Evolutionary conservation across 2,888 invertebrate species (phyloP), one percentile per base, ranked within the genome.

Genomic region (Byasa hedistus): DNA sequence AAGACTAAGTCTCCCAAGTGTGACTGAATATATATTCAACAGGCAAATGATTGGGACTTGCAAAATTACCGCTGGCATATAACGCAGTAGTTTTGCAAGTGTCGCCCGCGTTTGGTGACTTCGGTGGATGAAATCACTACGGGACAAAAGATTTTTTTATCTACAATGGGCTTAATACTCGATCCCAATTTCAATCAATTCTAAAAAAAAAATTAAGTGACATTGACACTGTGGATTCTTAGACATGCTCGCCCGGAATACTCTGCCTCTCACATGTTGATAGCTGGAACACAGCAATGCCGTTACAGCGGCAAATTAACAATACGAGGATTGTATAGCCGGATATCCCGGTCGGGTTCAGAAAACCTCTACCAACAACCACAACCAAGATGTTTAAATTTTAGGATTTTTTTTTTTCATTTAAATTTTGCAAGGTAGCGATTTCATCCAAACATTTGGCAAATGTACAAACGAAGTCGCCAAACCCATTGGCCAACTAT

Each of bases 31-130:
- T 59, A 68, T 82, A 83, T 83, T 85, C 82, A 80, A 88, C 87
- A 88, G 88, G 87, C 89, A 89, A 86, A 87, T 86, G 82, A 85
- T 84, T 77, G 81, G 84, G 83, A 77, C 89, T 88, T 90, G 90
- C 90, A 89, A 88, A 86, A 89, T 69, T 87, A 89, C 86, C 83
- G 83, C 81, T 80, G 77, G 79, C 81, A 80, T 74, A 69, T 66
- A 73, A 71, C 82, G 63, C 63, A 67, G 86, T 88, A 87, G 73
- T 85, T 84, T 87, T 89, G 87, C 91, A 90, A 89, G 87, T 80
- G 83, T 78, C 72, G 84, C 83, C 79, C 78, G 76, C 74, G 81
- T 83, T 83, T 83, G 86, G 82, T 72, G 77, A 82, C 84, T 85
- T 85, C 82, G 76, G 61, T 72, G 73, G 78, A 73, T 77, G 77